These are phyloP conservation scores for Alectura lathami DNA, from an alignment of 2,113 vertebrate genomes.

Conservation along the genomic window DNA sequence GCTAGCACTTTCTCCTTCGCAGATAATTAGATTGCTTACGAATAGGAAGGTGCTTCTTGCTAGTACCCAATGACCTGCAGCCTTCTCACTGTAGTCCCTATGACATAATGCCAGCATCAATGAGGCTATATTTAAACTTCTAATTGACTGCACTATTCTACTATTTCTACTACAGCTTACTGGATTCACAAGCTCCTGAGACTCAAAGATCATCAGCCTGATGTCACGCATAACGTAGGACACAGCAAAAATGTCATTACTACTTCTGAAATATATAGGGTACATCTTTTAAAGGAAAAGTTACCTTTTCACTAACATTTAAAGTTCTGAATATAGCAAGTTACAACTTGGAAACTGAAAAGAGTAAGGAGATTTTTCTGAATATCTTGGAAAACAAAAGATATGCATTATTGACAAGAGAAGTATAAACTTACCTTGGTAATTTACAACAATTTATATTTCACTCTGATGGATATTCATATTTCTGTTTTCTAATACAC, in stretches of 20 bases:
- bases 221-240: accelerated
- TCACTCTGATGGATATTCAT: neutral
- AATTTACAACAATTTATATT: neutral
- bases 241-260: neutral
- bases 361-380: neutral
- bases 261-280: neutral
- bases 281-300: neutral
- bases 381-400: neutral
- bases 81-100: neutral
- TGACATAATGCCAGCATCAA: neutral
- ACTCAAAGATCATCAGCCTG: neutral
- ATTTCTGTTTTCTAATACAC: neutral
- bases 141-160: neutral
- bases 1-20: neutral
- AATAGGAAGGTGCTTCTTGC: neutral
- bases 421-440: neutral
- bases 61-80: neutral
- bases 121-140: neutral
- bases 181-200: neutral
- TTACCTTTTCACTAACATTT: neutral
- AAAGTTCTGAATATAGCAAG: neutral
- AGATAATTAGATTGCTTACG: neutral
- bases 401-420: neutral
- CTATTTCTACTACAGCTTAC: neutral
- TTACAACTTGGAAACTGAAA: neutral